Evolutionary conservation across 2,797 vertebrate genomes (phyloP).

Genomic region (Phataginus tricuspis): DNA sequence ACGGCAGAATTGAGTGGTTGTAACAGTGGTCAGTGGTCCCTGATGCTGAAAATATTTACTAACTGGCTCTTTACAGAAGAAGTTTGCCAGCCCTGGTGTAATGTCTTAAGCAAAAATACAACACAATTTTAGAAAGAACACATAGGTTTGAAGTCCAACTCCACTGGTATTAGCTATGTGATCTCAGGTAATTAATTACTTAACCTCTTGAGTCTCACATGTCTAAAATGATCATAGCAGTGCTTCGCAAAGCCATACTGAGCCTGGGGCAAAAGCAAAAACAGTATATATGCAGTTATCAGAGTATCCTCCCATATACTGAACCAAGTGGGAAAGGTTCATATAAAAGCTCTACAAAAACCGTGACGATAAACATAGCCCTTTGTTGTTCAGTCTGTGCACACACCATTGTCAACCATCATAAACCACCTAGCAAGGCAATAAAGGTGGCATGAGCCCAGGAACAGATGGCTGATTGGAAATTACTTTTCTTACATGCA

Average conservation of each 20-base stretch:
- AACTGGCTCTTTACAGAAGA: background rate
- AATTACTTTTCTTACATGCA: background rate
- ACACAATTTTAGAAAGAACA: background rate
- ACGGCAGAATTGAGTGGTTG: background rate
- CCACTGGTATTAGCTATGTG: background rate
- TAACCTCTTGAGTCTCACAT: background rate
- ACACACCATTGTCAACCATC: background rate
- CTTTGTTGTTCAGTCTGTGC: background rate
- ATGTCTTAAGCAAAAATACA: conserved; percentile 41
- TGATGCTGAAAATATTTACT: conserved; percentile 6
- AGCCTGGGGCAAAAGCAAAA: background rate
- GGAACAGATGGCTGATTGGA: background rate
- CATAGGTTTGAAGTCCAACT: background rate
- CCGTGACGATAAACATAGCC: background rate
- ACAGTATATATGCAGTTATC: background rate
- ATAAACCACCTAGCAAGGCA: background rate
- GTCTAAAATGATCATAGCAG: background rate
- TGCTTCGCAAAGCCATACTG: background rate
- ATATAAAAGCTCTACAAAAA: background rate
- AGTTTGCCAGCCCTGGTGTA: background rate
- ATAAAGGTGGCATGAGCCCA: background rate
- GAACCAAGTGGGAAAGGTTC: background rate
- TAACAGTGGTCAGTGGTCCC: background rate
- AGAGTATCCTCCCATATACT: background rate
- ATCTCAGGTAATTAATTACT: background rate